Evolutionary conservation across 2,113 vertebrate genomes (phyloP).

Genomic region (Naja naja): DNA sequence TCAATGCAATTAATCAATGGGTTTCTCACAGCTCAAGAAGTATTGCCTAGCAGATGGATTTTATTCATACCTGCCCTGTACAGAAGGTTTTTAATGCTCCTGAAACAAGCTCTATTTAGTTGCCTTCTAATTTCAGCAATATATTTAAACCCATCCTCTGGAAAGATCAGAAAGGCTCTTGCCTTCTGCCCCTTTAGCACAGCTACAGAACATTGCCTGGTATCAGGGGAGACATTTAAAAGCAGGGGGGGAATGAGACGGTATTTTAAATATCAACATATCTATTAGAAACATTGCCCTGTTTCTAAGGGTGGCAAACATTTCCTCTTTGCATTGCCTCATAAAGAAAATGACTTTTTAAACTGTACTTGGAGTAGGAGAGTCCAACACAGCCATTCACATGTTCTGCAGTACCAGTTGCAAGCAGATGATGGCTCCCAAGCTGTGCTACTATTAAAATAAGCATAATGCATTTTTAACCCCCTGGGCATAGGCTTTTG

Average conservation of each 20-base stretch:
- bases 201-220: not conserved
- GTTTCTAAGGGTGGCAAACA: not conserved
- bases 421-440: constrained; percentile 46
- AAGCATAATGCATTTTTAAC: not conserved
- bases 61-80: not conserved
- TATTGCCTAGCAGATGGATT: not conserved
- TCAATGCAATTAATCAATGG: constrained; percentile 12
- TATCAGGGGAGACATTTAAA: not conserved
- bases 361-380: not conserved
- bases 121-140: not conserved
- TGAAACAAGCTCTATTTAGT: not conserved
- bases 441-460: constrained; percentile 27
- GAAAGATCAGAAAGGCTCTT: not conserved
- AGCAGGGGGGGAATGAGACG: not conserved
- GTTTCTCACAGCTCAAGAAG: constrained; percentile 10
- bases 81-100: not conserved
- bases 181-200: not conserved
- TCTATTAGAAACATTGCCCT: not conserved
- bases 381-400: not conserved
- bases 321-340: not conserved
- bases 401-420: constrained; percentile 37
- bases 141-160: not conserved
- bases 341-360: not conserved
- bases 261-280: not conserved
- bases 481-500: not conserved